These are phyloP conservation scores for Diglossa cyanea DNA, from an alignment of 2,797 vertebrate species.

Conservation along the genomic window DNA sequence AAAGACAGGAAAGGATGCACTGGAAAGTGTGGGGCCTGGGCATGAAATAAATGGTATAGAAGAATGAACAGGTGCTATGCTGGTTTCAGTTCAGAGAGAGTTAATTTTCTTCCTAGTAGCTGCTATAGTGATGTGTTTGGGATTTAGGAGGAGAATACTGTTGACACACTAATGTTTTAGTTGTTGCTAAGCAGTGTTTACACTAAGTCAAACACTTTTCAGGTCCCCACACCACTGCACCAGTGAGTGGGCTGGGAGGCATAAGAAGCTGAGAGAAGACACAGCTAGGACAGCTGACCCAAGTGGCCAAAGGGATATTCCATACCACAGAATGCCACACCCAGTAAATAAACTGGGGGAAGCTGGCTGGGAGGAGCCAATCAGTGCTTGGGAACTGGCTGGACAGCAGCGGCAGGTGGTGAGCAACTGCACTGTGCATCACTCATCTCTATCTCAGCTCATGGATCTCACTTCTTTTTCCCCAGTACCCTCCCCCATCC, in stretches of 20 bases:
- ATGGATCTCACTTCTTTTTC: not conserved
- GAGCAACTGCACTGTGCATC: not conserved
- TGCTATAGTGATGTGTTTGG: not conserved
- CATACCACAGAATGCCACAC: fast-evolving
- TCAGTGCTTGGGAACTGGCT: not conserved
- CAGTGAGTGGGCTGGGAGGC: not conserved
- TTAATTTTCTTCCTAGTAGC: not conserved
- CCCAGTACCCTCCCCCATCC: not conserved
- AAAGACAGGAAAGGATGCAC: not conserved
- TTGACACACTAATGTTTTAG: not conserved
- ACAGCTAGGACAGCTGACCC: not conserved
- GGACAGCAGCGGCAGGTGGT: not conserved
- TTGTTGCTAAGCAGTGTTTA: not conserved
- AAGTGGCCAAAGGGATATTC: not conserved
- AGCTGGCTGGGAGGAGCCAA: not conserved
- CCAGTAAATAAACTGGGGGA: not conserved
- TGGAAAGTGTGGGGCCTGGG: not conserved
- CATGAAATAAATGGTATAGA: not conserved
- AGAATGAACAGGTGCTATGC: not conserved
- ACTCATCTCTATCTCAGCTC: not conserved
- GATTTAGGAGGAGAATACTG: not conserved
- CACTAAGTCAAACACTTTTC: not conserved
- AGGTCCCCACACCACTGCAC: not conserved
- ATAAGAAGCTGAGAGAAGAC: not conserved
- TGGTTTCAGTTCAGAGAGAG: not conserved